These are phyloP conservation scores for Epsilonema sp. DNA, from an alignment of 2,888 invertebrate species.

Conservation along the genomic window DNA sequence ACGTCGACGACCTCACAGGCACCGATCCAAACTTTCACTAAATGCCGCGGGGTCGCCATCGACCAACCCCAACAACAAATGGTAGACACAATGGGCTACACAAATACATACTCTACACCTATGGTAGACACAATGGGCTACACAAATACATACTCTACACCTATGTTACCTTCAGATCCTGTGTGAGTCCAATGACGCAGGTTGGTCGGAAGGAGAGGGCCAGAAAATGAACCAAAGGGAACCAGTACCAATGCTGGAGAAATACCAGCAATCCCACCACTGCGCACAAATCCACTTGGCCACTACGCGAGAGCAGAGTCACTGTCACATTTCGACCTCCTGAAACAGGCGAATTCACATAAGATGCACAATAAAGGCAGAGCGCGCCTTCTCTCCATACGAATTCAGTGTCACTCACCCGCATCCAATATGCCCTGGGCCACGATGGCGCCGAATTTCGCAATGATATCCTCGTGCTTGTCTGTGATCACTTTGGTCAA, in stretches of 20 bases:
- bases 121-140: too few species aligned
- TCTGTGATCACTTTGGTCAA: slow-evolving; percentile 90
- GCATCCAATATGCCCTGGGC: slow-evolving; percentile 52
- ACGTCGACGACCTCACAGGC: too few species aligned
- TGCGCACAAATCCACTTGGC: slow-evolving; percentile 86
- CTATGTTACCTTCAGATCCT: slow-evolving; percentile 63
- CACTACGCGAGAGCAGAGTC: slow-evolving; percentile 78
- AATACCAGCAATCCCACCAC: slow-evolving; percentile 92
- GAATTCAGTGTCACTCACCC: slow-evolving; percentile 15
- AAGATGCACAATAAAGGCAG: neutral
- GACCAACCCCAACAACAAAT: too few species aligned
- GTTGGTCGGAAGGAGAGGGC: slow-evolving; percentile 90
- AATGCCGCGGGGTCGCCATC: too few species aligned
- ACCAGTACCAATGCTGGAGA: slow-evolving; percentile 99
- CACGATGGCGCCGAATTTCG: slow-evolving; percentile 90
- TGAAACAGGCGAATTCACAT: slow-evolving; percentile 8
- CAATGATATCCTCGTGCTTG: slow-evolving; percentile 98
- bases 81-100: too few species aligned
- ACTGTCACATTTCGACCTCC: slow-evolving; percentile 89
- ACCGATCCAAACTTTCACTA: too few species aligned
- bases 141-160: too few species aligned
- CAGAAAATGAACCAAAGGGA: slow-evolving; percentile 83
- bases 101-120: too few species aligned
- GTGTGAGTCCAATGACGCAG: slow-evolving; percentile 76
- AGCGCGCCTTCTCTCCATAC: neutral